Percentiles rank a stretch among this genome's conserved stretches.
These are phyloP conservation scores for Clepsis dumicolana DNA, from an alignment of 2,888 invertebrate genomes.

Conservation along the genomic window DNA sequence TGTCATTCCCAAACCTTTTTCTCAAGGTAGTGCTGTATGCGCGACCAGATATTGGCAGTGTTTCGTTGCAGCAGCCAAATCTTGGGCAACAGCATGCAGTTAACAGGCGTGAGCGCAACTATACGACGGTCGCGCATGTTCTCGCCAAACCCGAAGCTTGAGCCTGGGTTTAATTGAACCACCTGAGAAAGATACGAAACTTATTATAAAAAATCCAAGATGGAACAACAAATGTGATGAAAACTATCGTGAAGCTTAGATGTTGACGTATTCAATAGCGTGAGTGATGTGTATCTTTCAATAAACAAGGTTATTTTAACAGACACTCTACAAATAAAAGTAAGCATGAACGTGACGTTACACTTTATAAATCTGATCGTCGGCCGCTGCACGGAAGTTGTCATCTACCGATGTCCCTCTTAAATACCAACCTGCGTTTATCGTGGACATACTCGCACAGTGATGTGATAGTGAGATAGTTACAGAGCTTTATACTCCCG, in stretches of 20 bases:
- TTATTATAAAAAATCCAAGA: too few species aligned
- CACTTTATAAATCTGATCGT: not conserved
- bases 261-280: too few species aligned
- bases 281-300: too few species aligned
- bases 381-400: not conserved
- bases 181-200: conserved; percentile 72
- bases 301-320: too few species aligned
- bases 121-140: conserved; percentile 88
- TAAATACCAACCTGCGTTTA: not conserved
- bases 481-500: not conserved
- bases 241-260: too few species aligned
- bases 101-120: conserved; percentile 87
- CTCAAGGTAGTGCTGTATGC: conserved; percentile 86
- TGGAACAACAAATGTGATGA: too few species aligned
- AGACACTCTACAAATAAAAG: too few species aligned
- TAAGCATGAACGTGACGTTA: not conserved
- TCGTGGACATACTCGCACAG: not conserved
- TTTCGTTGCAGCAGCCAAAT: conserved; percentile 90
- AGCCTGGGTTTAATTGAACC: conserved; percentile 85
- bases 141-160: conserved; percentile 91
- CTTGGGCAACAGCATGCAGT: conserved; percentile 89
- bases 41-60: conserved; percentile 88
- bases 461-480: not conserved
- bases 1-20: too few species aligned
- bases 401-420: not conserved